Conservation (phyloP, 1,140 invertebrate genomes). For the Tetramorium parvispinum region DNA sequence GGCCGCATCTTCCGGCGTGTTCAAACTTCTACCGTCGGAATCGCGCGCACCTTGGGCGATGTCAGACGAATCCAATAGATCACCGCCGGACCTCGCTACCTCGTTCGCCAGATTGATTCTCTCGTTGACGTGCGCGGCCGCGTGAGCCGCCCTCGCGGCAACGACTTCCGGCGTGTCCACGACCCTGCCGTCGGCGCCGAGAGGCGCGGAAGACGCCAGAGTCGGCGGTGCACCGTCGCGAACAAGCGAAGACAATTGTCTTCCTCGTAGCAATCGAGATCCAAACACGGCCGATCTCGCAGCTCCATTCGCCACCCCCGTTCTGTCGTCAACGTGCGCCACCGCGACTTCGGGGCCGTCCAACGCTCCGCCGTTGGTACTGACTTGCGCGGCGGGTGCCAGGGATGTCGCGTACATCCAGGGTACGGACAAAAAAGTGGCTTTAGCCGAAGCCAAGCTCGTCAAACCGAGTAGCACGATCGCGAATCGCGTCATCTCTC, state of each 20-base stretch:
- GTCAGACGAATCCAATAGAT: conserved; percentile 46
- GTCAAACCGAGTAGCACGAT: conserved; percentile 56
- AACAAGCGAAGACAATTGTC: background rate
- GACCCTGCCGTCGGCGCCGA: conserved; percentile 74
- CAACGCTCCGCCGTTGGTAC: conserved; percentile 84
- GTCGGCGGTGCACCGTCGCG: conserved; percentile 32
- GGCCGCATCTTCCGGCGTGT: conserved; percentile 81
- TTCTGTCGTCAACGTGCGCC: conserved; percentile 80
- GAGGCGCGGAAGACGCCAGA: conserved; percentile 20
- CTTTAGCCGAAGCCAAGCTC: conserved; percentile 70
- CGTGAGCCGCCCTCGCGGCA: conserved; percentile 87
- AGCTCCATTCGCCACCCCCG: conserved; percentile 76
- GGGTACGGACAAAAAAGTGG: conserved; percentile 63
- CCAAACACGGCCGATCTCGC: background rate
- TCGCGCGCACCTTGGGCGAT: conserved; percentile 42
- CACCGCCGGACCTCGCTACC: conserved; percentile 65
- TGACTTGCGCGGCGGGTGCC: conserved; percentile 80
- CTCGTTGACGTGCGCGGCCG: conserved; percentile 86
- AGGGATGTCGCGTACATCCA: conserved; percentile 66
- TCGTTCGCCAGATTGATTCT: conserved; percentile 79
- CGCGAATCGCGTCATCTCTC: conserved; percentile 59
- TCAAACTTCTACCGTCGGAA: conserved; percentile 68
- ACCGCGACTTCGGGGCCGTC: conserved; percentile 87
- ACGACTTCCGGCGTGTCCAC: conserved; percentile 82
- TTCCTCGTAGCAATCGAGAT: background rate